Evolutionary conservation across 2,797 vertebrate species (phyloP), one percentile per base, ranked within the genome.

Genomic region (Taenioides sp.): DNA sequence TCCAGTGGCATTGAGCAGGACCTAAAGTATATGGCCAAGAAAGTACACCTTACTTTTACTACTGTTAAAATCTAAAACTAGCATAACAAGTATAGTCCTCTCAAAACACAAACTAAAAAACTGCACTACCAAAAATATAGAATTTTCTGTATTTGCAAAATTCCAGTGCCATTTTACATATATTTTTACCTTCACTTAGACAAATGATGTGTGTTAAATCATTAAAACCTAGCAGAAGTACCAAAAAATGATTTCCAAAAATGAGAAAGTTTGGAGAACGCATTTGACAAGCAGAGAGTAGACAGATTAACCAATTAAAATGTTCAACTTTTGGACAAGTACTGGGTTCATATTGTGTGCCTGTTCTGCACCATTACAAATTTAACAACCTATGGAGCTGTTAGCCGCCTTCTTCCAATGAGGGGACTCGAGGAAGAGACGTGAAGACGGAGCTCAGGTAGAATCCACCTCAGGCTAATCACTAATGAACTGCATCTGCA

Each of bases 381-480:
- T 81, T 74, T 69, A 82, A 83, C 74, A 77, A 73, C 66, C 70
- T 62, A 71, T 63, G 65, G 78, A 77, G 79, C 77, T 64, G 73
- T 81, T 69, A 55, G 73, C 74, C 59, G 71, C 16, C 65, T 73
- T 55, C 40, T 58, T 69, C 69, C 50, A 65, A 82, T 71, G 84
- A 61, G 52, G 28, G 77, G 72, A 85, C 68, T 55, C 61, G 31
- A 58, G 63, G 50, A 62, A 49, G 71, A 71, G 76, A 77, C 70
- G 63, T 61, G 12, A 23, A 67, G 69, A 76, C 61, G 6, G 50
- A 69, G 67, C 65, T 80, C 69, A 67, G 79, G 79, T 79, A 64
- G 76, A 84, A 76, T 78, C 82, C 71, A 76, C 22, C 79, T 80
- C 18, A 84, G 78, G 75, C 67, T 80, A 81, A 87, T 86, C 80